Conservation (phyloP, 2,888 invertebrate genomes). For the Pseudococcus viburni region DNA sequence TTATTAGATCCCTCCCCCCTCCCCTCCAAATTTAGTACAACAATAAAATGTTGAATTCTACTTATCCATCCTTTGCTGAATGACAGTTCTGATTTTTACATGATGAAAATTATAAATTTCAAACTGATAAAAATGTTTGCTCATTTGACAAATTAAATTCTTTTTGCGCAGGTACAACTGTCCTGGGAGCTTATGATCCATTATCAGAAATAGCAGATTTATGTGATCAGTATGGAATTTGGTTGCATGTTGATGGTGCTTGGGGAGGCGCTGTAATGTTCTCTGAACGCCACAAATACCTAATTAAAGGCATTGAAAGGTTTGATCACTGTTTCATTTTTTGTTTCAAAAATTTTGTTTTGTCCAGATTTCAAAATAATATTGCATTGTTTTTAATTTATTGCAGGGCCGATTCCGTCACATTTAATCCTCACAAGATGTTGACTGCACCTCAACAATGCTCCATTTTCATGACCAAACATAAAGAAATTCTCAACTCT, state of each 20-base stretch:
- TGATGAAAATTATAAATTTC: too few relatives aligned
- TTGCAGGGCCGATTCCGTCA: conserved; percentile 87
- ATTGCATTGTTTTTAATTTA: too few relatives aligned
- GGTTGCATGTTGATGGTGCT: conserved; percentile 94
- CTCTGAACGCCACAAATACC: conserved; percentile 80
- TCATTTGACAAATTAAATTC: neutral
- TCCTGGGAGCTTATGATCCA: conserved; percentile 91
- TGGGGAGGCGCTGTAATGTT: conserved; percentile 93
- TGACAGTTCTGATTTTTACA: too few relatives aligned
- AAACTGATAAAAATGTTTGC: too few relatives aligned
- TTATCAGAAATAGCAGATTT: conserved; percentile 81
- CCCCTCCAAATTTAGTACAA: too few relatives aligned
- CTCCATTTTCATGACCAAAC: conserved; percentile 84
- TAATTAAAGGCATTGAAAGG: conserved; percentile 86
- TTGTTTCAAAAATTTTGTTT: too few relatives aligned
- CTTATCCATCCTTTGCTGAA: too few relatives aligned
- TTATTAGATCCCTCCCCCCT: too few relatives aligned
- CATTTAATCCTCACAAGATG: conserved; percentile 96
- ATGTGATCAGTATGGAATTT: conserved; percentile 83
- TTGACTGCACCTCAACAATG: conserved; percentile 92
- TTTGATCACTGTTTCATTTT: too few relatives aligned
- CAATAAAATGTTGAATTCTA: too few relatives aligned
- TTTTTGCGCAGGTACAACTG: conserved; percentile 81
- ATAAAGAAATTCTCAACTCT: conserved; percentile 80
- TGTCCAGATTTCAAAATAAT: too few relatives aligned